Conservation (phyloP, 2,797 vertebrate genomes). For the Sylvilagus floridanus region DNA sequence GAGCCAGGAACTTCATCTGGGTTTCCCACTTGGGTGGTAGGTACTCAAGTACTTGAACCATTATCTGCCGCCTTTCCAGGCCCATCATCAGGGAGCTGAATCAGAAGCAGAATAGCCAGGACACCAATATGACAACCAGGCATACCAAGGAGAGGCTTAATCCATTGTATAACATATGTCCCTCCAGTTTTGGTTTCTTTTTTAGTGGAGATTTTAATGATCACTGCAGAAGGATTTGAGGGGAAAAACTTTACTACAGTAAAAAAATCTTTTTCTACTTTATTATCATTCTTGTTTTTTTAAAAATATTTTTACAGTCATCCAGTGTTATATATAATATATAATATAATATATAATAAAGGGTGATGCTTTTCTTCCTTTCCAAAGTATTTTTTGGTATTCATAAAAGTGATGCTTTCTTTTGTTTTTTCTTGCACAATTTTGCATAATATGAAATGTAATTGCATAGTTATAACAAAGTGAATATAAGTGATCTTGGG, state of each 20-base stretch:
- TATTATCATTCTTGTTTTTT: neutral
- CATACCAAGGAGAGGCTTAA: too few relatives aligned
- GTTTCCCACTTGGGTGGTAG: too few relatives aligned
- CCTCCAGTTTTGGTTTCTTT: neutral
- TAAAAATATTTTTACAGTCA: too few relatives aligned
- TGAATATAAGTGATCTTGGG: neutral
- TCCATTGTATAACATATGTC: too few relatives aligned
- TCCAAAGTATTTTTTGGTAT: slow-evolving; percentile 8
- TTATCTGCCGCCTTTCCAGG: too few relatives aligned
- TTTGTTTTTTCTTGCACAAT: neutral
- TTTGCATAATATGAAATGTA: neutral
- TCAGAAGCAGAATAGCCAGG: too few relatives aligned
- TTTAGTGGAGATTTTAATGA: neutral
- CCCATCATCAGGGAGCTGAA: too few relatives aligned
- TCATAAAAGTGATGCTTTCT: neutral
- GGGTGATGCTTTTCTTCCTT: neutral
- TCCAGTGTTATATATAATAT: too few relatives aligned
- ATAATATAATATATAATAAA: too few relatives aligned
- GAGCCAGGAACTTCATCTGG: too few relatives aligned
- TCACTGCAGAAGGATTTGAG: neutral
- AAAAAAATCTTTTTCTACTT: neutral
- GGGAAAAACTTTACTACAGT: neutral
- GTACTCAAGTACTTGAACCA: too few relatives aligned
- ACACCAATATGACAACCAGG: too few relatives aligned
- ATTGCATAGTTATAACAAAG: neutral